Base-by-base conservation (phyloP, 2,797 vertebrate genomes). In the Eidolon dupreanum region DNA sequence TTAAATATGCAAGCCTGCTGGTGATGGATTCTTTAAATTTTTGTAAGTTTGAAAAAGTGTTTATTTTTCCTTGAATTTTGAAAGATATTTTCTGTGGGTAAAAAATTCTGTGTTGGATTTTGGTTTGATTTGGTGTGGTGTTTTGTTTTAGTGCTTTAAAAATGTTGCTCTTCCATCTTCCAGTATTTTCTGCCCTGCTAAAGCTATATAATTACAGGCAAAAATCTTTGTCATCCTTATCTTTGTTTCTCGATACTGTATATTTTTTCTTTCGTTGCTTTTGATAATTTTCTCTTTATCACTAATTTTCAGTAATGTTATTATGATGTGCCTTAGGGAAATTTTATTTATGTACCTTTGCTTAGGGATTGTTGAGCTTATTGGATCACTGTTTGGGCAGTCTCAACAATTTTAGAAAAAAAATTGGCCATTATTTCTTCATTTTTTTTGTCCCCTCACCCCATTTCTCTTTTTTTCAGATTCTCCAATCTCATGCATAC, bases 51-150 rank as follows among this genome's bases (percentile, higher is more conserved):
- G 53, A 51, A 93, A 71, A 85, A 70, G 9, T 88, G 28, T 59
- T 93, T 81, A 75, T 77, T 96, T 70, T 12, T 13, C 28, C 53
- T 82, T 95, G 63, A 59, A 75, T 63, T 75, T 31, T 71, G 53
- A 86, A 84, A 61, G 38, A n/a, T 33, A 38, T 22, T 57, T 96
- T 66, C 65, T 92, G 19, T 28, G 22, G 12, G 5, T 73, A 83
- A 78, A 82, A 24, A 82, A 59, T 51, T 89, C 36, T 59, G 31
- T 11, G 11, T n/a, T 89, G 19, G 19, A 19, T 43, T 88, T 88
- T 65, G 26, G n/a, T 95, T 88, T 26, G 8, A 1, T 65, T 57
- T 65, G 9, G 1, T 9, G 51, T 49, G 61, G 19, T 55, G 17
- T 61, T 66, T 74, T 33, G 20, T 87, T 70, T 41, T 33, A 63